phyloP scores from a whole-genome alignment of 2,888 invertebrate genomes.

The Dendrolimus pini region DNA sequence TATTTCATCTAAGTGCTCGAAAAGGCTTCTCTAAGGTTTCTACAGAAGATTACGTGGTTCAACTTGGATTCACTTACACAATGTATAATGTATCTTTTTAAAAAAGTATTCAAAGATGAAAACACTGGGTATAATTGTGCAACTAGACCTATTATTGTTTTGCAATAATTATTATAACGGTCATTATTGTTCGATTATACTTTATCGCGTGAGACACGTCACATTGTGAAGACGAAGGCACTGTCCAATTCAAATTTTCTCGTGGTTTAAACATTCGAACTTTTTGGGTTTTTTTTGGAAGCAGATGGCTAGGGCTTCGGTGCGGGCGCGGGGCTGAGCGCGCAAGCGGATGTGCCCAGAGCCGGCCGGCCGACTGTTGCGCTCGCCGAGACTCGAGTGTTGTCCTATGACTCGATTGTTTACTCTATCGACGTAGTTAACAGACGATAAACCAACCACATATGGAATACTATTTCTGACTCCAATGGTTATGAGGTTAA shows the following conservation, averaged over 20 bases:
- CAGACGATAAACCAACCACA: too few species aligned
- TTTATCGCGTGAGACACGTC: conserved; percentile 16
- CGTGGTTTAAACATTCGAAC: conserved; percentile 12
- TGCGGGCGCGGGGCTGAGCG: conserved; percentile 56
- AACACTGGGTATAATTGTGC: conserved; percentile 11
- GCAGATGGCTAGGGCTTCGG: conserved; percentile 25
- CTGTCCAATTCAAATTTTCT: conserved; percentile 4
- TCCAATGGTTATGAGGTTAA: too few species aligned
- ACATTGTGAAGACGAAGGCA: conserved; percentile 10
- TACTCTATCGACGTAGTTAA: conserved; percentile 32
- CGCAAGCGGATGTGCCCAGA: conserved; percentile 71
- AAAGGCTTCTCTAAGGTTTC: conserved; percentile 48
- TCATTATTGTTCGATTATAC: conserved; percentile 8
- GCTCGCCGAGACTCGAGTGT: conserved; percentile 43
- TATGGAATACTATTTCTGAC: too few species aligned
- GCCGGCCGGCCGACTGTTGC: conserved; percentile 59
- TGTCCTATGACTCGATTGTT: conserved; percentile 47
- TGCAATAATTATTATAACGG: conserved; percentile 14
- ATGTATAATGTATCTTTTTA: background rate
- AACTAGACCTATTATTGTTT: conserved; percentile 19
- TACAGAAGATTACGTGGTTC: conserved; percentile 22
- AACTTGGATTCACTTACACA: background rate
- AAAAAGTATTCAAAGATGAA: conserved; percentile 18
- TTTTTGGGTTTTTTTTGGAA: conserved; percentile 8
- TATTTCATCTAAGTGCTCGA: conserved; percentile 28